Conservation (phyloP, 2,888 invertebrate species). For the Chironomus riparius region DNA sequence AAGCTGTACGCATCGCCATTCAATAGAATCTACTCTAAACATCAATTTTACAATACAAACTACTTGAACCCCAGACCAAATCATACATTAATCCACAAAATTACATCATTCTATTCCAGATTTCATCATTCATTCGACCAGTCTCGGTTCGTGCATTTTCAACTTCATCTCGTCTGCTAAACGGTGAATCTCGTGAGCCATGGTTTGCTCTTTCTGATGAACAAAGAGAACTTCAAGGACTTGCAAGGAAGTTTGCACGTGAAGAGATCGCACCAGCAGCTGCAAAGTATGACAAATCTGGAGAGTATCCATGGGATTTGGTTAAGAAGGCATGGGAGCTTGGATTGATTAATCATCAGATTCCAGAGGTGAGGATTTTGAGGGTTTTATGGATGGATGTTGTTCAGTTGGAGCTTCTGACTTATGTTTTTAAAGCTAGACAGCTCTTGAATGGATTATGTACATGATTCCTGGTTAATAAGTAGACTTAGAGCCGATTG, state of each 20-base stretch:
- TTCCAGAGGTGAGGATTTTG: conserved; percentile 55
- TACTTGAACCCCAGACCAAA: too few species aligned
- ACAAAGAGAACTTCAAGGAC: conserved; percentile 59
- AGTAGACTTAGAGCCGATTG: too few species aligned
- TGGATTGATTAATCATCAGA: conserved; percentile 79
- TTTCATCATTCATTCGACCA: not conserved
- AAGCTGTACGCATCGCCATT: too few species aligned
- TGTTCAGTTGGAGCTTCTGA: too few species aligned
- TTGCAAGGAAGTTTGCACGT: conserved; percentile 78
- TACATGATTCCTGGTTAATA: too few species aligned
- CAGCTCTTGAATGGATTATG: too few species aligned
- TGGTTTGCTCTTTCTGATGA: conserved; percentile 17
- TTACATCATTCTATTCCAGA: not conserved
- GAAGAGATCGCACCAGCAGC: conserved; percentile 92
- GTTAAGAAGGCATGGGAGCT: conserved; percentile 86
- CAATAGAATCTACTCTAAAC: too few species aligned
- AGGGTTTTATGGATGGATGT: too few species aligned
- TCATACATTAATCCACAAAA: too few species aligned
- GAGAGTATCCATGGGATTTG: conserved; percentile 90
- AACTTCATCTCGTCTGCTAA: not conserved
- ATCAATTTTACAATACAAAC: too few species aligned
- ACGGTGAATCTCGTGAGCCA: not conserved
- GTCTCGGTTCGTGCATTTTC: not conserved
- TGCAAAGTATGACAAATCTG: conserved; percentile 77
- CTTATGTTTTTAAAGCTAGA: too few species aligned